Conservation (phyloP, 2,113 vertebrate genomes). For the Saguinus midas region DNA sequence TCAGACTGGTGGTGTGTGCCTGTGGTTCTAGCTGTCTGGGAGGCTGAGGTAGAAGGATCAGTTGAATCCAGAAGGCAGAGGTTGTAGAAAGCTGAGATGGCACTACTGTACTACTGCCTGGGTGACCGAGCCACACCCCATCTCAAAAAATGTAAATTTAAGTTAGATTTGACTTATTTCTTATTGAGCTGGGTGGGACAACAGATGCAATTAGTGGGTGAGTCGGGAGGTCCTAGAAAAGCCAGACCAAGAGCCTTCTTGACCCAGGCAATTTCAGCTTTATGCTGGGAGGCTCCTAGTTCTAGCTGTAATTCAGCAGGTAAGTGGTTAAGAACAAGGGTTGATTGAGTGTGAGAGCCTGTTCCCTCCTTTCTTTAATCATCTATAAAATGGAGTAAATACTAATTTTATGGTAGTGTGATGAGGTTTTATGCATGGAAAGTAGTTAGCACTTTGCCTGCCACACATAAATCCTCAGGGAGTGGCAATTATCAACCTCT, state of each 20-base stretch:
- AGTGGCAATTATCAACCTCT: conserved; percentile 30
- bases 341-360: no score
- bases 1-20: no score
- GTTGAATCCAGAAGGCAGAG: no score
- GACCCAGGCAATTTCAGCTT: not conserved
- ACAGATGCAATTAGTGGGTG: not conserved
- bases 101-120: no score
- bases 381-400: conserved; percentile 23
- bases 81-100: no score
- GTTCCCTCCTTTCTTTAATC: not conserved
- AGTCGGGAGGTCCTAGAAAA: not conserved
- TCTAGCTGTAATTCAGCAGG: not conserved
- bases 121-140: no score
- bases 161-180: not conserved
- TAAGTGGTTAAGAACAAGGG: not conserved
- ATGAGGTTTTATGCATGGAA: conserved; percentile 41
- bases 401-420: conserved; percentile 41
- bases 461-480: not conserved
- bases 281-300: not conserved
- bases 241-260: not conserved
- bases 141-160: not conserved
- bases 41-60: no score
- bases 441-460: conserved; percentile 14
- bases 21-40: no score
- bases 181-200: not conserved